Percentiles rank a stretch among this genome's conserved stretches.
phyloP scores from a whole-genome alignment of 2,113 vertebrate genomes.

The Silurus asotus region DNA sequence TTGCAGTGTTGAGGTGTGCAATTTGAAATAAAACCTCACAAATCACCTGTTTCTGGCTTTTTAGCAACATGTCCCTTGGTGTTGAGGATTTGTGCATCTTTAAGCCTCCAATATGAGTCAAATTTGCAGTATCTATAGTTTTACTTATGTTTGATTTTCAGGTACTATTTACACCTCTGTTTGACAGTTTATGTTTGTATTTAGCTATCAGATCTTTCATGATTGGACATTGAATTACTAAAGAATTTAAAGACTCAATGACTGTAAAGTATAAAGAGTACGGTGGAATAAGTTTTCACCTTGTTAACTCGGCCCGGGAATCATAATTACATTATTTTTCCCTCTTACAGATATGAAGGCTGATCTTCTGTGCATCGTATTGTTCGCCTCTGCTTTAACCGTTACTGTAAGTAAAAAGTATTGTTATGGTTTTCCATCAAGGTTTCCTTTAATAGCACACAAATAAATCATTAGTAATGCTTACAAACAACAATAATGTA shows the following conservation, averaged over 20 bases:
- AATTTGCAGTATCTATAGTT: too few relatives aligned
- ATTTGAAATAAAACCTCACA: too few relatives aligned
- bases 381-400: constrained; percentile 64
- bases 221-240: background rate
- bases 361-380: constrained; percentile 60
- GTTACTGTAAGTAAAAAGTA: constrained; percentile 64
- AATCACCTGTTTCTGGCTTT: too few relatives aligned
- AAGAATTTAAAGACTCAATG: background rate
- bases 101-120: too few relatives aligned
- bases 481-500: background rate
- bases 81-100: too few relatives aligned
- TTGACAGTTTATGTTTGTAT: background rate
- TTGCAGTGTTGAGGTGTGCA: too few relatives aligned
- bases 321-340: background rate
- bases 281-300: background rate
- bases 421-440: background rate
- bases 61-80: too few relatives aligned
- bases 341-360: constrained; percentile 68
- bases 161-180: background rate
- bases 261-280: background rate
- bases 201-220: background rate
- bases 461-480: background rate
- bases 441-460: background rate
- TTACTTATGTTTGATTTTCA: too few relatives aligned
- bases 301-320: background rate